Evolutionary conservation across 1,140 invertebrate genomes (phyloP).

Genomic region (Lordiphosa stackelbergi): DNA sequence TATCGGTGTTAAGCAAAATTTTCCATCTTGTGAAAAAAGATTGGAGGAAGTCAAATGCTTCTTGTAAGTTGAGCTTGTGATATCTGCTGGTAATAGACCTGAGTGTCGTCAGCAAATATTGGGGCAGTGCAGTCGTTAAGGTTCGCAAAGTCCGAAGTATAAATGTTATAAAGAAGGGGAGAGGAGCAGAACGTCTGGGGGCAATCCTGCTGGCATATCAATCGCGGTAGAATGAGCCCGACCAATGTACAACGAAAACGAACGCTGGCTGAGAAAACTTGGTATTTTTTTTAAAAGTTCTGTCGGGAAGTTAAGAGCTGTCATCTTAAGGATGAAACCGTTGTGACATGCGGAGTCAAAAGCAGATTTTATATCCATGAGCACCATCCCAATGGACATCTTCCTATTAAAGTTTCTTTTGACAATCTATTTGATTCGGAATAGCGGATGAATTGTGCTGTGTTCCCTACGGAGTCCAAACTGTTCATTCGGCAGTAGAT

Average conservation of each 20-base stretch:
- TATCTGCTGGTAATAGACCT: not conserved
- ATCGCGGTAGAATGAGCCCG: not conserved
- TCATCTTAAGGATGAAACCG: slow-evolving; percentile 58
- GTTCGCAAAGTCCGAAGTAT: not conserved
- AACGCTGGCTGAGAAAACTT: slow-evolving; percentile 6
- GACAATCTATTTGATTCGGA: no score
- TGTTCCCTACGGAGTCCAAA: not conserved
- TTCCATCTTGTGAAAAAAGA: not conserved
- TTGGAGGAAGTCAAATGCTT: not conserved
- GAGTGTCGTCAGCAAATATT: slow-evolving; percentile 1
- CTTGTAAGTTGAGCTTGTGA: not conserved
- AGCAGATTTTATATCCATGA: slow-evolving; percentile 67
- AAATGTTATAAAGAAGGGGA: not conserved
- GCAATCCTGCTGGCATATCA: not conserved
- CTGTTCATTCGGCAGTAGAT: no score
- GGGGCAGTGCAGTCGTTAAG: not conserved
- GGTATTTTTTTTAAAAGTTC: slow-evolving; percentile 5
- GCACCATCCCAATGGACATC: slow-evolving; percentile 39
- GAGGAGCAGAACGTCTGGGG: no score
- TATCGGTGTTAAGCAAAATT: not conserved
- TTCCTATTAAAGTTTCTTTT: no score
- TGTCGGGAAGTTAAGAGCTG: slow-evolving; percentile 18
- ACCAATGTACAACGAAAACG: slow-evolving; percentile 3
- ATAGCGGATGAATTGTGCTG: slow-evolving; percentile 5
- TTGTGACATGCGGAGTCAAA: slow-evolving; percentile 64